These are phyloP conservation scores for Ormyrus nitidulus DNA, from an alignment of 2,888 invertebrate genomes.

Conservation along the genomic window DNA sequence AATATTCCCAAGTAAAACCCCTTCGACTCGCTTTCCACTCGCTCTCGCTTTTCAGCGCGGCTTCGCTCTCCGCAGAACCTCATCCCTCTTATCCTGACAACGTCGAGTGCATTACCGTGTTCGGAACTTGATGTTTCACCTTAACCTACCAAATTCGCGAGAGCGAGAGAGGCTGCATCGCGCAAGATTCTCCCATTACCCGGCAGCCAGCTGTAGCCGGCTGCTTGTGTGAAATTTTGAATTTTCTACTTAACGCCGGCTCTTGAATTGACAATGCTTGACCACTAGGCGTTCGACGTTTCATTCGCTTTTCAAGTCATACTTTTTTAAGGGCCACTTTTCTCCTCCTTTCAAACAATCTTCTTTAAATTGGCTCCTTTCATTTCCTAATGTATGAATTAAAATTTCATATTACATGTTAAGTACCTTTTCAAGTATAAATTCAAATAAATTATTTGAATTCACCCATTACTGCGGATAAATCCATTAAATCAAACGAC, in stretches of 20 bases:
- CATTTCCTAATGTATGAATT: too few relatives aligned
- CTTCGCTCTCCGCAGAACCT: conserved; percentile 45
- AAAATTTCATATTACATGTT: too few relatives aligned
- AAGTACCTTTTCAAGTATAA: too few relatives aligned
- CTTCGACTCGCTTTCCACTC: conserved; percentile 40
- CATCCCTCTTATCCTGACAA: conserved; percentile 61
- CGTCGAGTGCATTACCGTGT: conserved; percentile 71
- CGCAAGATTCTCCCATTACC: conserved; percentile 42
- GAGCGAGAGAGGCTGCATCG: not conserved
- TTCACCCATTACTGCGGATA: too few relatives aligned
- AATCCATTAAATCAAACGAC: too few relatives aligned
- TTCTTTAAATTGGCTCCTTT: too few relatives aligned
- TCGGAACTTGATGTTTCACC: conserved; percentile 66
- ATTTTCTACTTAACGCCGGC: not conserved
- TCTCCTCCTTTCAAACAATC: too few relatives aligned
- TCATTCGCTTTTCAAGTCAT: not conserved
- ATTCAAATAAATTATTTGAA: too few relatives aligned
- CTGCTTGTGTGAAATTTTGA: conserved; percentile 12
- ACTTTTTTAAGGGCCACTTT: too few relatives aligned
- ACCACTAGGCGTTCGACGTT: not conserved
- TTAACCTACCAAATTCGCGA: conserved; percentile 59
- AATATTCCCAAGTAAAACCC: conserved; percentile 68
- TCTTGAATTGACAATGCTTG: conserved; percentile 6
- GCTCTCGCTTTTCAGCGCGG: conserved; percentile 40
- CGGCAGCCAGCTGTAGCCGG: not conserved